A percentile compares a stretch with the other conserved stretches of the same genome.
These are phyloP conservation scores for Reticulitermes lucifugus DNA, from an alignment of 2,888 invertebrate genomes.

Conservation along the genomic window DNA sequence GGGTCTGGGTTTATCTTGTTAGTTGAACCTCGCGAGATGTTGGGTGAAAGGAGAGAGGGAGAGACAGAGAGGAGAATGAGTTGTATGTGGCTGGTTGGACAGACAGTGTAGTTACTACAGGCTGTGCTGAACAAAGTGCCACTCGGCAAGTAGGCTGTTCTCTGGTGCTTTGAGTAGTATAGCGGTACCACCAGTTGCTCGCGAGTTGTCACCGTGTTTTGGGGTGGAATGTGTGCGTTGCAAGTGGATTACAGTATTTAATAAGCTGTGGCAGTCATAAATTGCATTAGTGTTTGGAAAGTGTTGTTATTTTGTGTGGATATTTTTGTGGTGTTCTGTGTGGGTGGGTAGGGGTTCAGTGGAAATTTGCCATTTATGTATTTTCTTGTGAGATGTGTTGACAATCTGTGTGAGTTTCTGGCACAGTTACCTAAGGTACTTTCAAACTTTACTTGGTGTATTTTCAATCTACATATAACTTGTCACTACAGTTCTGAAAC, in stretches of 20 bases:
- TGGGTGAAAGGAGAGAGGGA: slow-evolving; percentile 11
- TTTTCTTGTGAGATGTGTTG: neutral
- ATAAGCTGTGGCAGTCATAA: neutral
- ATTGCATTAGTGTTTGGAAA: neutral
- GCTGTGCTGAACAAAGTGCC: slow-evolving; percentile 18
- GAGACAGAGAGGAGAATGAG: neutral
- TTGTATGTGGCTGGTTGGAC: neutral
- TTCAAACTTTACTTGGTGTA: neutral
- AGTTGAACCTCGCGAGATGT: slow-evolving; percentile 18
- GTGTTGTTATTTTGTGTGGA: neutral
- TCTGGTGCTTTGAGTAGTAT: neutral
- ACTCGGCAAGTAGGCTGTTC: slow-evolving; percentile 11
- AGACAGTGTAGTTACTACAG: neutral
- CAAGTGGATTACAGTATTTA: neutral
- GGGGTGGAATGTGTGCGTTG: neutral
- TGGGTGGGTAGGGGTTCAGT: neutral
- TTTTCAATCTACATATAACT: too few species aligned
- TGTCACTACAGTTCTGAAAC: too few species aligned
- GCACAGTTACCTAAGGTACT: neutral
- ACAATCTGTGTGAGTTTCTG: neutral
- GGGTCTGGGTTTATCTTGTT: slow-evolving; percentile 18
- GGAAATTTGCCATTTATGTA: neutral
- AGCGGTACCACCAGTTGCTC: neutral
- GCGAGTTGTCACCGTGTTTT: neutral
- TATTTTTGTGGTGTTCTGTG: neutral